These are phyloP conservation scores for Oceanodroma leucorhoa DNA, from an alignment of 2,797 vertebrate species.

Conservation along the genomic window DNA sequence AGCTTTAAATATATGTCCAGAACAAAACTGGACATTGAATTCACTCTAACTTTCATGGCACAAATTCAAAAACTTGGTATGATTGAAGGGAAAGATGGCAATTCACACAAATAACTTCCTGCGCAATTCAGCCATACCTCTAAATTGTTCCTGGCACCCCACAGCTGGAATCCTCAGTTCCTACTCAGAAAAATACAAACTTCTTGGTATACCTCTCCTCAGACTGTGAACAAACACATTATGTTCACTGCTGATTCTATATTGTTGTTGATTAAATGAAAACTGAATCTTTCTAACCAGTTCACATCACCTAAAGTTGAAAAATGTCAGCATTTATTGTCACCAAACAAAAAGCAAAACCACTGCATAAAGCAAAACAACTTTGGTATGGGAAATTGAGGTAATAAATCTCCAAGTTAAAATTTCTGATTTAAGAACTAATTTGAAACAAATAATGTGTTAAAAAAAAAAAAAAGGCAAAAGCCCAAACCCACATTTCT, in stretches of 20 bases:
- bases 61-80: conserved; percentile 15
- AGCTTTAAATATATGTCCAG: conserved; percentile 7
- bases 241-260: not conserved
- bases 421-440: not conserved
- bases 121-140: not conserved
- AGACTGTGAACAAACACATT: not conserved
- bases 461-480: not conserved
- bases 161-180: not conserved
- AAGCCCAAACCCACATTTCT: not conserved
- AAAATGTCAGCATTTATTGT: not conserved
- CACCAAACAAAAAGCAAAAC: not conserved
- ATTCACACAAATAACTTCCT: conserved; percentile 8
- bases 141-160: not conserved
- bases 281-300: not conserved
- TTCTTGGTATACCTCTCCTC: not conserved
- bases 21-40: conserved; percentile 16
- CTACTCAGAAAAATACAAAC: not conserved
- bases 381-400: not conserved
- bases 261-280: not conserved
- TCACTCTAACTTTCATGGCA: conserved; percentile 15
- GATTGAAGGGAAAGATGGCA: not conserved
- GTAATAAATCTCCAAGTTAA: not conserved
- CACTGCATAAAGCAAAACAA: not conserved
- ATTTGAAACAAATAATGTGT: not conserved
- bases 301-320: not conserved